A percentile compares a stretch with the other conserved stretches of the same genome.
Conservation (phyloP, 1,140 invertebrate species). For the Drosophila varians region DNA sequence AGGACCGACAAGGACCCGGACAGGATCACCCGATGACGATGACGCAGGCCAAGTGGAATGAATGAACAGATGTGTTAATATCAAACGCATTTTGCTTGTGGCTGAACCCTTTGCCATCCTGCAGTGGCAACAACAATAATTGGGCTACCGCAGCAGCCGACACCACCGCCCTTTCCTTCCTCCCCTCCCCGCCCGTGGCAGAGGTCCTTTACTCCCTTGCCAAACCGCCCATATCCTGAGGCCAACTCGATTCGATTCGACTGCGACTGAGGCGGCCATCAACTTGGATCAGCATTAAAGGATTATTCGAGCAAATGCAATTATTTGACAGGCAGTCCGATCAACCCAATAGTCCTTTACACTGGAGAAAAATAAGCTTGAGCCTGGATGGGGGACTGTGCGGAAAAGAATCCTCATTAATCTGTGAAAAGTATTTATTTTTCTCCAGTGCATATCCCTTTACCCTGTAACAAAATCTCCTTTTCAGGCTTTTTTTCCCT, state of each 20-base stretch:
- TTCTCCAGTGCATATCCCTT: conserved; percentile 5
- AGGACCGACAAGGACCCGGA: conserved; percentile 3
- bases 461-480: conserved; percentile 1
- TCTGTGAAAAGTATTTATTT: too few species aligned
- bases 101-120: conserved; percentile 60
- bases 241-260: conserved; percentile 35
- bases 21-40: conserved; percentile 12
- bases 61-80: conserved; percentile 83
- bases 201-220: conserved; percentile 8
- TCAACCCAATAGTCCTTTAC: conserved; percentile 16
- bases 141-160: conserved; percentile 76
- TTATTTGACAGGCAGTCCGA: conserved; percentile 70
- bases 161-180: conserved; percentile 35
- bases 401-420: neutral
- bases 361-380: too few species aligned
- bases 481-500: conserved; percentile 11
- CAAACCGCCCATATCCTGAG: conserved; percentile 31
- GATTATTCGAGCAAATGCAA: conserved; percentile 83
- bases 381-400: too few species aligned
- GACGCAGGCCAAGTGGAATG: conserved; percentile 80
- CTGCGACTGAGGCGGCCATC: conserved; percentile 48
- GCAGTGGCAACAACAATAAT: conserved; percentile 66
- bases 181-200: neutral
- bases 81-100: conserved; percentile 73
- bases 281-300: conserved; percentile 83